Percentiles rank a stretch among this genome's conserved stretches.
phyloP scores from a whole-genome alignment of 2,797 vertebrate species.

The Sebastes alutus region DNA sequence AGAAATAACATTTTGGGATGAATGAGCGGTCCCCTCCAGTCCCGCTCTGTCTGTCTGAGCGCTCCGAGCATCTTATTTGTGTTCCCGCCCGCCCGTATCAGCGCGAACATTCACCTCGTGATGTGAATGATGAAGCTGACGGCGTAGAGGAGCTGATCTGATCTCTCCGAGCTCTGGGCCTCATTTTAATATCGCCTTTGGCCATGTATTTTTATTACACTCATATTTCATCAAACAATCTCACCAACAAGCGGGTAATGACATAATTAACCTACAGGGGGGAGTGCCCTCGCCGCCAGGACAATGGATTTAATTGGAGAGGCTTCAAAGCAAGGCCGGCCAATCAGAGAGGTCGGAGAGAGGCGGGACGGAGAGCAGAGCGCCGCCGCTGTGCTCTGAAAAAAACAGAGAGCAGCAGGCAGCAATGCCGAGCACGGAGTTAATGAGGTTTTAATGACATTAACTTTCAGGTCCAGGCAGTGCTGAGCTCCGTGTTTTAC shows the following conservation, averaged over 20 bases:
- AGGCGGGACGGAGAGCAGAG: neutral
- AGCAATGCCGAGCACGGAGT: constrained; percentile 1
- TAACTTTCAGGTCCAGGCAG: constrained; percentile 33
- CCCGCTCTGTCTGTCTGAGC: constrained; percentile 53
- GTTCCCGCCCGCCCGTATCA: constrained; percentile 52
- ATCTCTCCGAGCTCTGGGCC: constrained; percentile 53
- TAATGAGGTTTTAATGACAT: constrained; percentile 69
- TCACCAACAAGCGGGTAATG: constrained; percentile 77
- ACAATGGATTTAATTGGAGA: constrained; percentile 61
- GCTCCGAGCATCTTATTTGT: constrained; percentile 60
- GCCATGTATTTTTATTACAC: constrained; percentile 75
- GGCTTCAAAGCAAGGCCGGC: constrained; percentile 50
- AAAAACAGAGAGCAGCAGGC: constrained; percentile 12
- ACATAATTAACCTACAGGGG: constrained; percentile 80
- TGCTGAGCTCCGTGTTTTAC: constrained; percentile 49
- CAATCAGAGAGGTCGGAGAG: constrained; percentile 44
- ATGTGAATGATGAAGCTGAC: constrained; percentile 67
- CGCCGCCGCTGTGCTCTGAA: accelerated
- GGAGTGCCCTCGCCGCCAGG: constrained; percentile 45
- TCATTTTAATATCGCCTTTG: constrained; percentile 72
- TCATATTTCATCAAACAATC: constrained; percentile 84
- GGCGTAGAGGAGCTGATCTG: constrained; percentile 20
- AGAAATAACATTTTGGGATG: constrained; percentile 84
- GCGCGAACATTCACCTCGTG: constrained; percentile 50
- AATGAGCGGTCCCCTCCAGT: constrained; percentile 69